These are phyloP conservation scores for Erythrocercus mccallii DNA, from an alignment of 2,113 vertebrate species.

Conservation along the genomic window DNA sequence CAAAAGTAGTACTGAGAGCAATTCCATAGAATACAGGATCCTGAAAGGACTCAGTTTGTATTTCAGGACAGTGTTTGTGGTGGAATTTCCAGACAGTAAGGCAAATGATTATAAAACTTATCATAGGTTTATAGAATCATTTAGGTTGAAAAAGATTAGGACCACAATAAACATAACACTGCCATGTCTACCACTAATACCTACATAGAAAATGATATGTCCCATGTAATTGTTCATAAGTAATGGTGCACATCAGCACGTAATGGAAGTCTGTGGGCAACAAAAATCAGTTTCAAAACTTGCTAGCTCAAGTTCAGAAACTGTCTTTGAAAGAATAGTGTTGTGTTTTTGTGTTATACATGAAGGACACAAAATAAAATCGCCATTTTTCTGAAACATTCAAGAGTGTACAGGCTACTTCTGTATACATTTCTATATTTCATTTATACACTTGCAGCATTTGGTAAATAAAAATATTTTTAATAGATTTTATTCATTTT, in stretches of 20 bases:
- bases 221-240: background rate
- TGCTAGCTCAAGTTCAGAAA: background rate
- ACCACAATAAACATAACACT: background rate
- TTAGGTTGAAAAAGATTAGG: background rate
- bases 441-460: background rate
- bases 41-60: background rate
- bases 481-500: background rate
- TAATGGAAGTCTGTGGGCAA: background rate
- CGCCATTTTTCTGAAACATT: background rate
- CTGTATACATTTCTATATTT: background rate
- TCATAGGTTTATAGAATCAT: background rate
- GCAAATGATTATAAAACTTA: background rate
- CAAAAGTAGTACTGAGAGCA: background rate
- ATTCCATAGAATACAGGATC: background rate
- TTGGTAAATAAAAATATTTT: background rate
- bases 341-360: background rate
- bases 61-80: background rate
- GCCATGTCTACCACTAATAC: background rate
- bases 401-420: background rate
- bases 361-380: background rate
- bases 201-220: background rate
- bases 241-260: rapidly evolving
- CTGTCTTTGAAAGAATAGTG: background rate
- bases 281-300: background rate
- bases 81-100: background rate